These are phyloP conservation scores for Philhelius pedissequus DNA, from an alignment of 2,888 invertebrate genomes.

Conservation along the genomic window DNA sequence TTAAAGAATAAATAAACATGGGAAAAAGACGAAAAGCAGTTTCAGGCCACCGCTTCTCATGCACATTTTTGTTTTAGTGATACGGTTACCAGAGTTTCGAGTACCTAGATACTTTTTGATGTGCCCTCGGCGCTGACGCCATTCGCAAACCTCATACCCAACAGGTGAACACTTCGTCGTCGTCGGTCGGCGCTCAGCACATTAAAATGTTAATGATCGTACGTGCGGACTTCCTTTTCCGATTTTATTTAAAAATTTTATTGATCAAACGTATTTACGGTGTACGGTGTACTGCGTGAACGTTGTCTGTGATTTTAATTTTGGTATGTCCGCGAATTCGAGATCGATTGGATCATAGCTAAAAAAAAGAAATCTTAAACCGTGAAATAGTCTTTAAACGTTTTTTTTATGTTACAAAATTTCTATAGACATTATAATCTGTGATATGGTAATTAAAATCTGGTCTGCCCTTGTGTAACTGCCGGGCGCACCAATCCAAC, in stretches of 20 bases:
- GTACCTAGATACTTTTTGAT: conserved; percentile 34
- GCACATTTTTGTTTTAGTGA: conserved; percentile 45
- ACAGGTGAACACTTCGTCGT: conserved; percentile 45
- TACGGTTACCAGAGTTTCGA: conserved; percentile 42
- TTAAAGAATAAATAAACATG: conserved; percentile 19
- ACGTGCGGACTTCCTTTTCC: conserved; percentile 44
- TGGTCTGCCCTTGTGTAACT: not conserved
- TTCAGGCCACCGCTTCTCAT: conserved; percentile 57
- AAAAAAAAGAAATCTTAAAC: not conserved
- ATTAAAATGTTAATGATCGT: conserved; percentile 20
- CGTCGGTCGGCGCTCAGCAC: conserved; percentile 7
- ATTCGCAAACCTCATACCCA: conserved; percentile 48
- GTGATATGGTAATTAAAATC: not conserved
- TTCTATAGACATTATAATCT: not conserved
- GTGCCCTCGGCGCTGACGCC: conserved; percentile 52
- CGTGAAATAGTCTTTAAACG: not conserved
- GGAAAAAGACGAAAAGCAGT: conserved; percentile 54
- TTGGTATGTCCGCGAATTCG: not conserved
- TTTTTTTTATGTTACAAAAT: not conserved
- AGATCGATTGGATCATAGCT: not conserved
- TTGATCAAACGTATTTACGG: not conserved
- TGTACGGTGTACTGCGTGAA: not conserved
- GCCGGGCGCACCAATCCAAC: not conserved
- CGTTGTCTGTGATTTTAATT: not conserved
- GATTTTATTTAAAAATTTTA: not conserved